Percentiles rank a stretch among this genome's conserved stretches.
Evolutionary conservation across 2,888 invertebrate species (phyloP).

Genomic region (Spicauda simplicius): DNA sequence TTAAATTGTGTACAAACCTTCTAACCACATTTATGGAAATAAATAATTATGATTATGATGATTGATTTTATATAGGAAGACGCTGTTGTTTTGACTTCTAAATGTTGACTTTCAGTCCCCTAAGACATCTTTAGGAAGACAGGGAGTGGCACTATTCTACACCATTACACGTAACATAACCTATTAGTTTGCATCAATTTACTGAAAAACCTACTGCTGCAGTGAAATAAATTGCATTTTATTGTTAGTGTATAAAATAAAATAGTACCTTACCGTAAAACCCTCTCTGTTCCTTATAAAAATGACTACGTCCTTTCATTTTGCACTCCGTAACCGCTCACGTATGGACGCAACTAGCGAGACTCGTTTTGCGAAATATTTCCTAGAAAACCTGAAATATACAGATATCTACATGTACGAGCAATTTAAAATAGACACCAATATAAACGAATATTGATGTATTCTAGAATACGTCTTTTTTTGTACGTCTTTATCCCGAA

Average conservation of each 20-base stretch:
- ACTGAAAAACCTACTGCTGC: neutral
- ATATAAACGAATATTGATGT: neutral
- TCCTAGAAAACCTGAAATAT: neutral
- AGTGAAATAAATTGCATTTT: neutral
- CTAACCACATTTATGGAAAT: too few species aligned
- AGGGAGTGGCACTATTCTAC: too few species aligned
- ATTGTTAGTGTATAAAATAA: neutral
- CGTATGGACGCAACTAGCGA: neutral
- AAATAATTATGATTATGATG: too few species aligned
- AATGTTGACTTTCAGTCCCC: too few species aligned
- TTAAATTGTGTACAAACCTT: too few species aligned
- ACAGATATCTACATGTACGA: neutral
- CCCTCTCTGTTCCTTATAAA: neutral
- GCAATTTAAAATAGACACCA: neutral
- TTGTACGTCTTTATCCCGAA: too few species aligned
- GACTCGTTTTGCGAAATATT: neutral
- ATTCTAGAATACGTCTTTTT: neutral
- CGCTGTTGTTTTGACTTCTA: too few species aligned
- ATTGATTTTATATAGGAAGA: too few species aligned
- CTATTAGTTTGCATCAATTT: too few species aligned
- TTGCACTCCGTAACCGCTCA: slow-evolving; percentile 8
- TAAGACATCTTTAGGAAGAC: too few species aligned
- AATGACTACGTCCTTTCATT: slow-evolving; percentile 2
- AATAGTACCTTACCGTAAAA: neutral
- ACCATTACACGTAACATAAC: too few species aligned